Evolutionary conservation across 2,113 vertebrate species (phyloP), one percentile per base, ranked within the genome.

Genomic region (Toxostoma redivivum): DNA sequence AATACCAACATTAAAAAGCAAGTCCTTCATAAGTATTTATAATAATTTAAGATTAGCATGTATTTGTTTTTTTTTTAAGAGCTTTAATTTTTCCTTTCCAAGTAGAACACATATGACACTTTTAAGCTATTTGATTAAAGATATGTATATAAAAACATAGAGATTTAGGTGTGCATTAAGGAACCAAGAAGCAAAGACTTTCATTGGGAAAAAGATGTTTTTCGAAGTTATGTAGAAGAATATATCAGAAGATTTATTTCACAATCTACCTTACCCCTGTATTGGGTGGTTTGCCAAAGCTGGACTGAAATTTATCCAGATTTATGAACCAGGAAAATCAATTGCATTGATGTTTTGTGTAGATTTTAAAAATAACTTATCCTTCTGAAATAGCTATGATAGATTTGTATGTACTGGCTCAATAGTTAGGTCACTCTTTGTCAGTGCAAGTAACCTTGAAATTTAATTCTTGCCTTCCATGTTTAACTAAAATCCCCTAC

Each of bases 311-410:
- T 89, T 93, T 92, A 78, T 76, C 27, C 90, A 35, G 61, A 73
- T 96, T 94, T 94, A 92, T 81, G 80, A 87, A 66, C 18, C 20
- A 82, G 35, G 31, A 93, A 94, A 89, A 92, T 48, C 45, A 64
- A 87, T 58, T 61, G 12, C 33, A 76, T 56, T 90, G 38, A 33
- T 67, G 20, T 88, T 90, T 86, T 65, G 18, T 94, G 85, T 67
- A 81, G 44, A 44, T 60, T 81, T 91, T 47, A 28, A 19, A 69
- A 88, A 88, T 67, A 87, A 76, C 80, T 72, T 84, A 70, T 15
- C 8, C 33, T 88, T 88, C 37, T 80, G 76, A 92, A 96, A 92
- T 53, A 85, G 4, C 16, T 19, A 15, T 25, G 17, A 76, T 40
- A 72, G 23, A 3, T 89, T 92, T 82, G 35, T 33, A 74, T 54